A percentile compares a stretch with the other conserved stretches of the same genome.
These are phyloP conservation scores for Leptobrachium ailaonicum DNA, from an alignment of 2,113 vertebrate species.

Conservation along the genomic window DNA sequence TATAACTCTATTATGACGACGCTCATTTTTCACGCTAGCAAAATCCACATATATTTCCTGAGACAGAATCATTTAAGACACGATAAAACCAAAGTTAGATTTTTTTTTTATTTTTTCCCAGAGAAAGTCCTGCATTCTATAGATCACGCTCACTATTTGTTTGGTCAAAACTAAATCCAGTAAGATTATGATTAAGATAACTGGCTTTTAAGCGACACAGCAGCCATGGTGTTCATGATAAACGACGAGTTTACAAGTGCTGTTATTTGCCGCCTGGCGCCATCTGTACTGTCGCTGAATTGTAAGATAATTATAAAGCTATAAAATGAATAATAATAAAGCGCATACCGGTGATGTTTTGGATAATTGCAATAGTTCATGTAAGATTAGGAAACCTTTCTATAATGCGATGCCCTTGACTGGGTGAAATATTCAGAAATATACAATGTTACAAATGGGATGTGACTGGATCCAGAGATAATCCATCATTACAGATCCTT, in stretches of 20 bases:
- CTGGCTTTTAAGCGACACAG: background rate
- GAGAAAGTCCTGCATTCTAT: too few relatives aligned
- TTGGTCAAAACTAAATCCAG: background rate
- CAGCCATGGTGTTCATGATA: background rate
- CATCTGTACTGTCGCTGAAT: background rate
- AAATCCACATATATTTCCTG: slow-evolving; percentile 22
- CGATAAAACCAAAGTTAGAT: slow-evolving; percentile 1
- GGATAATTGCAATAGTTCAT: background rate
- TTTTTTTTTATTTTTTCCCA: background rate
- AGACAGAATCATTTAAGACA: slow-evolving; percentile 10
- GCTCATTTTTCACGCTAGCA: slow-evolving; percentile 17
- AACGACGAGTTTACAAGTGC: background rate
- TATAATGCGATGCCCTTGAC: too few relatives aligned
- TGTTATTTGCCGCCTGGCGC: background rate
- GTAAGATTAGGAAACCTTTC: background rate
- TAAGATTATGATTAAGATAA: background rate
- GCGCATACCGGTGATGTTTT: background rate
- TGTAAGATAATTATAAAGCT: background rate
- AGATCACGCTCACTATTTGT: background rate
- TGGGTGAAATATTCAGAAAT: too few relatives aligned
- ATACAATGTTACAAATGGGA: too few relatives aligned
- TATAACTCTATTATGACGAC: slow-evolving; percentile 36
- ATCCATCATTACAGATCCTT: too few relatives aligned
- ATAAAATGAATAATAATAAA: background rate
- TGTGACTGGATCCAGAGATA: too few relatives aligned